phyloP scores from a whole-genome alignment of 2,113 vertebrate species.

The Barnardius zonarius region DNA sequence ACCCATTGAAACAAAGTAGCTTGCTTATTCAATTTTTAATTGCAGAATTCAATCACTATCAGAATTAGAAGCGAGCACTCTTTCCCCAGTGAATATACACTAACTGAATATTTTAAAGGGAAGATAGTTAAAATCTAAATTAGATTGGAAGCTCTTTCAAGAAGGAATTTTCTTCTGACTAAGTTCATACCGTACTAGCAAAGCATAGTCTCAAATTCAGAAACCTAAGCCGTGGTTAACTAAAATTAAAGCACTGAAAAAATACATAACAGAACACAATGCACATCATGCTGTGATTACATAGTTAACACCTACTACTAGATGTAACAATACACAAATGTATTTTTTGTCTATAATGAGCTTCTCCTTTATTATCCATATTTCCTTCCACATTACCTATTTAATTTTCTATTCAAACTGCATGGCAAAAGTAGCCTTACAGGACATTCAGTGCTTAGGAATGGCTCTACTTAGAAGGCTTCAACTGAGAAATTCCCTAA shows the following conservation, averaged over 20 bases:
- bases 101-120: background rate
- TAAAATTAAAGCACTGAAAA: background rate
- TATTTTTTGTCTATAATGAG: background rate
- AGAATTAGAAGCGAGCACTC: background rate
- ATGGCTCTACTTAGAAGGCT: background rate
- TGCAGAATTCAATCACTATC: background rate
- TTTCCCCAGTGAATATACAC: background rate
- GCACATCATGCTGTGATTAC: background rate
- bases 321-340: background rate
- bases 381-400: background rate
- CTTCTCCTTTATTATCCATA: background rate
- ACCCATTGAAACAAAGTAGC: background rate
- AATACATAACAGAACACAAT: background rate
- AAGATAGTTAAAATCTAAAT: background rate
- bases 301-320: background rate
- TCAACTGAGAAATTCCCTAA: background rate
- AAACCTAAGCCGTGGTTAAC: background rate
- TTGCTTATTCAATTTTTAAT: background rate
- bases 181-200: background rate
- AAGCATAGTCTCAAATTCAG: background rate
- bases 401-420: background rate
- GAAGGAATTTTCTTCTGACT: background rate
- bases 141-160: background rate
- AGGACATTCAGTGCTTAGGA: background rate
- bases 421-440: fast-evolving